Evolutionary conservation across 2,888 invertebrate species (phyloP).

Genomic region (Metopia argyrocephala): DNA sequence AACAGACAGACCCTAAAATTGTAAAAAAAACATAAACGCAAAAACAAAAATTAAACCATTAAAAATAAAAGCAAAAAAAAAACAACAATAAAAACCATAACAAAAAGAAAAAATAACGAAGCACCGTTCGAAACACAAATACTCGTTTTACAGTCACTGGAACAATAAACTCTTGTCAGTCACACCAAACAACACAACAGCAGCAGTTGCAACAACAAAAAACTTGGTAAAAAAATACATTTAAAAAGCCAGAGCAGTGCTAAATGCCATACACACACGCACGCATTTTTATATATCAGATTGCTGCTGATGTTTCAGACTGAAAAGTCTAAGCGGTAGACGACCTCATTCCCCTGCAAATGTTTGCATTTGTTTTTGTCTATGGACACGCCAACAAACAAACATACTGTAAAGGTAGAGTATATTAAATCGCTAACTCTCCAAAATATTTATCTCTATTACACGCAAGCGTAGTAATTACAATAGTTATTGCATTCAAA

Average conservation of each 20-base stretch:
- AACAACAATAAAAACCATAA: slow-evolving; percentile 11
- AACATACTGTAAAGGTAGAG: not conserved
- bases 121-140: slow-evolving; percentile 41
- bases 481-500: slow-evolving; percentile 50
- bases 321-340: slow-evolving; percentile 52
- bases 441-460: slow-evolving; percentile 6
- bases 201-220: not conserved
- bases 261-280: not conserved
- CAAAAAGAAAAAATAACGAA: slow-evolving; percentile 12
- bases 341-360: slow-evolving; percentile 56
- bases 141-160: slow-evolving; percentile 60
- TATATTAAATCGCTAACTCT: not conserved
- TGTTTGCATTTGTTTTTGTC: slow-evolving; percentile 36
- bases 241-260: slow-evolving; percentile 25
- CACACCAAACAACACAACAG: slow-evolving; percentile 42
- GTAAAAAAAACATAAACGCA: slow-evolving; percentile 20
- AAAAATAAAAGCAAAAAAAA: slow-evolving; percentile 12
- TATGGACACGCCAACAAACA: slow-evolving; percentile 22
- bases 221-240: slow-evolving; percentile 26
- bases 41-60: not conserved
- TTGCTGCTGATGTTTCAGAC: slow-evolving; percentile 32
- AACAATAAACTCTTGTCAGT: slow-evolving; percentile 64
- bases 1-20: slow-evolving; percentile 26
- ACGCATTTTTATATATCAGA: not conserved
- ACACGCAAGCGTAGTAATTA: slow-evolving; percentile 61